phyloP scores from a whole-genome alignment of 2,113 vertebrate genomes.

The Corvus hawaiiensis region DNA sequence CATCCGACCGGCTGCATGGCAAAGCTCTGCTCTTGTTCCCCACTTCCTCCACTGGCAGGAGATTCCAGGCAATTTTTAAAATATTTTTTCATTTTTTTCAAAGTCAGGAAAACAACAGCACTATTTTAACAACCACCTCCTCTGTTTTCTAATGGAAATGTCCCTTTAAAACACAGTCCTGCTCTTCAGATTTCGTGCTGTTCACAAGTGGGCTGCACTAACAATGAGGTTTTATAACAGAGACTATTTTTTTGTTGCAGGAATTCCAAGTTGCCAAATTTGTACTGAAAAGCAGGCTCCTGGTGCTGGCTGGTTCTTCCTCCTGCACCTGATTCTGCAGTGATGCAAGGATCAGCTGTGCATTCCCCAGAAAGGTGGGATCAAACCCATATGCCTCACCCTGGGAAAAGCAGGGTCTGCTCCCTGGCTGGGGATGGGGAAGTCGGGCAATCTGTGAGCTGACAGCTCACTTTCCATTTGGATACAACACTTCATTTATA shows the following conservation, averaged over 20 bases:
- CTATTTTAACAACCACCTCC: not conserved
- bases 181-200: not conserved
- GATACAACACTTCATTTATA: not conserved
- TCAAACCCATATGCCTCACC: not conserved
- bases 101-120: not conserved
- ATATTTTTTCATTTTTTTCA: not conserved
- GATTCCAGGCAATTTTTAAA: not conserved
- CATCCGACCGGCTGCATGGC: not conserved
- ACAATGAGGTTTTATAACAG: not conserved
- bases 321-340: not conserved
- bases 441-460: not conserved
- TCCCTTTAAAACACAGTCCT: not conserved
- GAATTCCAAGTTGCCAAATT: not conserved
- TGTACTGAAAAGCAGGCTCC: not conserved
- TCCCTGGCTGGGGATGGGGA: not conserved
- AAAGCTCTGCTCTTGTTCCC: not conserved
- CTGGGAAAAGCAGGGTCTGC: not conserved
- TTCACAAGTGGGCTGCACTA: not conserved
- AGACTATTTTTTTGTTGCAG: not conserved
- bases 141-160: not conserved
- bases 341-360: not conserved
- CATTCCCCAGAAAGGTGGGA: not conserved
- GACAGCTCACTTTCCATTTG: not conserved
- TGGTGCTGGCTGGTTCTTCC: not conserved
- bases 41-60: not conserved